Conservation (phyloP, 1,140 invertebrate genomes). For the Sitodiplosis mosellana region DNA sequence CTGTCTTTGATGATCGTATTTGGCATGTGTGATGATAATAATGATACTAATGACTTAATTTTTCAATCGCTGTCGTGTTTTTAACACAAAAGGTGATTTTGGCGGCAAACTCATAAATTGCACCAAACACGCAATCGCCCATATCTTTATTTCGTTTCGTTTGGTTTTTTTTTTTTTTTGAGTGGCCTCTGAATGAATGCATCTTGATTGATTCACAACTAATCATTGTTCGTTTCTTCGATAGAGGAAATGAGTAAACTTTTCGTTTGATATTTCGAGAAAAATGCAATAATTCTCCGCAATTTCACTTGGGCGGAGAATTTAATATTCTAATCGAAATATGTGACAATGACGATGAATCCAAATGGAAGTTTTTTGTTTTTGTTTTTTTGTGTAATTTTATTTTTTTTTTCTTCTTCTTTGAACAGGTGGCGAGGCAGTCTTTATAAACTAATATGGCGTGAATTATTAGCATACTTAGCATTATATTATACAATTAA, state of each 20-base stretch:
- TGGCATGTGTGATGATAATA: too few species aligned
- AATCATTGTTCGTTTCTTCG: too few species aligned
- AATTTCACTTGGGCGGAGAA: too few species aligned
- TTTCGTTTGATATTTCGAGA: too few species aligned
- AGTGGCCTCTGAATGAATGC: not conserved
- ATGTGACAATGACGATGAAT: slow-evolving; percentile 1
- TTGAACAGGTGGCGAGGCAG: slow-evolving; percentile 78
- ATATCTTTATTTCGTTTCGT: not conserved
- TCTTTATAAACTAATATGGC: slow-evolving; percentile 94
- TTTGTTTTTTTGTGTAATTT: slow-evolving; percentile 4
- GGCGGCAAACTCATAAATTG: not conserved
- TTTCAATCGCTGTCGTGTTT: not conserved
- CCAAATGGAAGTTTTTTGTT: too few species aligned
- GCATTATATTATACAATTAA: slow-evolving; percentile 74
- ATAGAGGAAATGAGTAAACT: too few species aligned
- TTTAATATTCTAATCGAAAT: too few species aligned
- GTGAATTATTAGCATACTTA: slow-evolving; percentile 78
- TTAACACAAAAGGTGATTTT: not conserved
- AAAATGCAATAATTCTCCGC: too few species aligned
- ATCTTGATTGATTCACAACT: too few species aligned
- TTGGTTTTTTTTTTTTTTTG: not conserved
- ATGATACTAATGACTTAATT: not conserved
- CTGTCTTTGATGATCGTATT: too few species aligned
- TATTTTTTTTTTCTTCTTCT: slow-evolving; percentile 27
- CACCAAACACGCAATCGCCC: not conserved